Evolutionary conservation across 92 coral and sea anemone genomes (phyloP).

Genomic region (Palythoa grandiflora): DNA sequence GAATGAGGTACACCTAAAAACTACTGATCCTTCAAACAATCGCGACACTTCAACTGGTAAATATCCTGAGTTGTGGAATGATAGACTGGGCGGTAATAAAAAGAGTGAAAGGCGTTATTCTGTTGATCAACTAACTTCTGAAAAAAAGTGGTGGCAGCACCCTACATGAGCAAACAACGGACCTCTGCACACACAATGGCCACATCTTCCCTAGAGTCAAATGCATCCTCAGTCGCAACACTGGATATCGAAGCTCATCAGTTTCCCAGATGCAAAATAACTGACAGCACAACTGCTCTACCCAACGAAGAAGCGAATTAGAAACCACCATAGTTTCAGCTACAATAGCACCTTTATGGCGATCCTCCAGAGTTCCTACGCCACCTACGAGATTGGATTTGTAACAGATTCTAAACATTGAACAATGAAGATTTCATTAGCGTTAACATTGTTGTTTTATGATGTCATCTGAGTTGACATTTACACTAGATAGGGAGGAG

Average conservation of each 20-base stretch:
- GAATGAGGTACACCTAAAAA: conserved; percentile 26
- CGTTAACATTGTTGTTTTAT: neutral
- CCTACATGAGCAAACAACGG: neutral
- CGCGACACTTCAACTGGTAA: no score
- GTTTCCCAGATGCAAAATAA: neutral
- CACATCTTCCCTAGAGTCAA: neutral
- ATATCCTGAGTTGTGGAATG: no score
- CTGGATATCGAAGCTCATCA: neutral
- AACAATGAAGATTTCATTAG: neutral
- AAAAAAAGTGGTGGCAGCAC: no score
- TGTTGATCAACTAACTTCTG: no score
- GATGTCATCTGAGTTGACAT: neutral
- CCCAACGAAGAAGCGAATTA: neutral
- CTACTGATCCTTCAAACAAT: conserved; percentile 7
- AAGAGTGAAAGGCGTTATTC: no score
- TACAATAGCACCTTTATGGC: neutral
- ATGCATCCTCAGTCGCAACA: neutral
- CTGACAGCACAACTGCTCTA: neutral
- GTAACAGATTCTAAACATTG: neutral
- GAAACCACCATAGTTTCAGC: neutral
- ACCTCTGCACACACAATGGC: neutral
- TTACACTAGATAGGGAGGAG: neutral
- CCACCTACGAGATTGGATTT: neutral
- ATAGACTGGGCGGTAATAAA: no score
- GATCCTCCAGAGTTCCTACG: neutral